Conservation (phyloP, 2,888 invertebrate genomes). For the Zhuqinia jingwanae region DNA sequence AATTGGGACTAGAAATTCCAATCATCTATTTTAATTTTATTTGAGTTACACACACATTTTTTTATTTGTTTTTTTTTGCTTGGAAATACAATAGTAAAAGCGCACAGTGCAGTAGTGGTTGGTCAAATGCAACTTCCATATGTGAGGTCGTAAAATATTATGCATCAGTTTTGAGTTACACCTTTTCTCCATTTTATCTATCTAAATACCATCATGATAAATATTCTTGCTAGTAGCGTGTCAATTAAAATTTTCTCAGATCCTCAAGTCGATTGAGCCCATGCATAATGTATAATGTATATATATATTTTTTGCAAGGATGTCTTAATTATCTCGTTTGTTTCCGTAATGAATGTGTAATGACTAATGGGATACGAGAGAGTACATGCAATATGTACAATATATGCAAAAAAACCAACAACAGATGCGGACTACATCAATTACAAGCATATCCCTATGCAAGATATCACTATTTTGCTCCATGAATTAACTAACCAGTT, state of each 20-base stretch:
- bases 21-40: constrained; percentile 42
- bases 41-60: neutral
- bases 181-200: too few species aligned
- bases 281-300: neutral
- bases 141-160: too few species aligned
- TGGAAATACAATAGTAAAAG: too few species aligned
- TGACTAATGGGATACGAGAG: neutral
- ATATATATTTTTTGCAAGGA: neutral
- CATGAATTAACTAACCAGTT: neutral
- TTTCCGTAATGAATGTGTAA: constrained; percentile 1
- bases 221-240: neutral
- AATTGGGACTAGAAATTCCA: constrained; percentile 47
- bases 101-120: too few species aligned
- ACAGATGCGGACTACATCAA: constrained; percentile 10
- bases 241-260: neutral
- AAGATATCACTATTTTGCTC: neutral
- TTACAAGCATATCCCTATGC: neutral
- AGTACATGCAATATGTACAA: neutral
- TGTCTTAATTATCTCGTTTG: constrained; percentile 38
- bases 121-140: too few species aligned
- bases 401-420: constrained; percentile 7
- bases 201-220: too few species aligned
- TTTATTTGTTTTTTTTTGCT: constrained; percentile 13
- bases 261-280: neutral
- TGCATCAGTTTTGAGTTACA: too few species aligned